Percentiles rank a stretch among this genome's conserved stretches.
These are phyloP conservation scores for Loxodonta africana DNA, from an alignment of 2,113 vertebrate genomes.

Conservation along the genomic window DNA sequence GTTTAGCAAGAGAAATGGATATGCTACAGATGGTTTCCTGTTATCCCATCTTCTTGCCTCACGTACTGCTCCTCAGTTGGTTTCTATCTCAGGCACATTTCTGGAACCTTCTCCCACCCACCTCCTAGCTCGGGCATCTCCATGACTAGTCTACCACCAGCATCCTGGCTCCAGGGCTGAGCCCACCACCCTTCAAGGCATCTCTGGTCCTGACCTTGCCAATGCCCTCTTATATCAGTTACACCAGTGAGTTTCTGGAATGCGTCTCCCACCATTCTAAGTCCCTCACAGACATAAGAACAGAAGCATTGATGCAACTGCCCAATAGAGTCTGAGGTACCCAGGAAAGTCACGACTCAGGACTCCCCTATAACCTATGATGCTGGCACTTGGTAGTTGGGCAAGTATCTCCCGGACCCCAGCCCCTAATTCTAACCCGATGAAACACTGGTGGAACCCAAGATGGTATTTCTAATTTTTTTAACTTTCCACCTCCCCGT, in stretches of 20 bases:
- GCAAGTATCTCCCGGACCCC: neutral
- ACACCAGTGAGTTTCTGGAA: neutral
- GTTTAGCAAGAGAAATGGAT: neutral
- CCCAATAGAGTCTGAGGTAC: neutral
- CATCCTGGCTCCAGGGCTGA: neutral
- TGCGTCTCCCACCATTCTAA: rapidly evolving
- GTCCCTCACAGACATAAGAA: no score
- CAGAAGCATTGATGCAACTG: neutral
- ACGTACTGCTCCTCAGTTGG: neutral
- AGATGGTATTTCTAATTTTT: neutral
- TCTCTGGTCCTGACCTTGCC: neutral
- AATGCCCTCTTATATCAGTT: neutral
- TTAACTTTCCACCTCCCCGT: neutral
- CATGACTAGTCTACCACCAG: neutral
- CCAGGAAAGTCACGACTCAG: neutral
- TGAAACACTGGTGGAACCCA: neutral
- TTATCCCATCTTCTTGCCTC: neutral
- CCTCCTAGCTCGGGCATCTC: neutral
- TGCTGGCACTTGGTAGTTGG: neutral
- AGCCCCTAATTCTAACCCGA: neutral
- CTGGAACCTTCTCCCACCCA: neutral
- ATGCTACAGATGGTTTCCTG: neutral
- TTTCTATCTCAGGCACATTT: neutral
- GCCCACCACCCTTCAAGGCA: neutral
- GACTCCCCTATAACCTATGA: neutral